phyloP scores from a whole-genome alignment of 92 coral and sea anemone genomes.

The Blastomussa wellsi region DNA sequence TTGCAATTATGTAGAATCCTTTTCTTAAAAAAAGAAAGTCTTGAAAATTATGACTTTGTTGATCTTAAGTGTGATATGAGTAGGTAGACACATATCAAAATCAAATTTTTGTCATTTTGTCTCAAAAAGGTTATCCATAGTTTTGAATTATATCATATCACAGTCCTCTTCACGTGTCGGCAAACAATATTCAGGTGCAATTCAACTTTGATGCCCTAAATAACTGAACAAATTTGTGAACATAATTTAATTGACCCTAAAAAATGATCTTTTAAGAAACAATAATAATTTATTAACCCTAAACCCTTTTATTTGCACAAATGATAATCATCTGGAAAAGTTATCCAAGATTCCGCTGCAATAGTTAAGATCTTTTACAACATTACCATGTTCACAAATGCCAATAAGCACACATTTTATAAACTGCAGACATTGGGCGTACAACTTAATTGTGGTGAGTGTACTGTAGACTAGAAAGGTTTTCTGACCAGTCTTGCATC shows the following conservation, averaged over 20 bases:
- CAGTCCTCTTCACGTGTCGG: neutral
- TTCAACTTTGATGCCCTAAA: neutral
- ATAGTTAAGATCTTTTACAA: neutral
- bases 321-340: neutral
- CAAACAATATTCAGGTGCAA: neutral
- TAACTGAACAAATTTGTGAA: neutral
- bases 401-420: neutral
- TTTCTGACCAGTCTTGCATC: neutral
- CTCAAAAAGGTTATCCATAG: constrained; percentile 1
- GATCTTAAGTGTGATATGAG: neutral
- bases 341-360: neutral
- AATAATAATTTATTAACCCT: constrained; percentile 3
- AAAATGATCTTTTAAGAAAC: constrained; percentile 31
- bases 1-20: neutral
- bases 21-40: constrained; percentile 15
- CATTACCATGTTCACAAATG: neutral
- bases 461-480: neutral
- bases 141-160: constrained; percentile 1
- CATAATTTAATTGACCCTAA: constrained; percentile 14
- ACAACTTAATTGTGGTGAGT: neutral
- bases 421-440: neutral
- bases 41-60: neutral
- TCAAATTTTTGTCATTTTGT: neutral
- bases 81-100: neutral
- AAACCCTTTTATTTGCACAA: neutral